A percentile compares a stretch with the other conserved stretches of the same genome.
Evolutionary conservation across 2,113 vertebrate species (phyloP).

Genomic region (Dendropsophus ebraccatus): DNA sequence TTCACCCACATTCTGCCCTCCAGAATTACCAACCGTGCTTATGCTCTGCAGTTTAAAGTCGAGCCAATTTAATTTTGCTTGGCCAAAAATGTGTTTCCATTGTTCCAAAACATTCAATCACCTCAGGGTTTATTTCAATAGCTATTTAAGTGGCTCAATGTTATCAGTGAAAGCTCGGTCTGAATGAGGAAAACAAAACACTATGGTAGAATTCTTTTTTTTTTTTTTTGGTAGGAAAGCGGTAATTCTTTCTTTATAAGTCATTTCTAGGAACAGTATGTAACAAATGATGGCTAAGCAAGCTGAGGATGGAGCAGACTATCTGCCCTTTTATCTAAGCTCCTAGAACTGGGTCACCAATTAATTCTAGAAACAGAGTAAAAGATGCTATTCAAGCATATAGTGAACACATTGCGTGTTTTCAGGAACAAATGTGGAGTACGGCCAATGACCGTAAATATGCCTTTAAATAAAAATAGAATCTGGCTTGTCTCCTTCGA

Average conservation of each 20-base stretch:
- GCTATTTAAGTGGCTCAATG: slow-evolving; percentile 65
- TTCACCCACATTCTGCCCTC: slow-evolving; percentile 62
- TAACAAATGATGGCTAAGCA: slow-evolving; percentile 42
- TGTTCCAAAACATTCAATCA: slow-evolving; percentile 73
- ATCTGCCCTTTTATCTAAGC: slow-evolving; percentile 53
- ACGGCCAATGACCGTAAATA: neutral
- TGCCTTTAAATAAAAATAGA: neutral
- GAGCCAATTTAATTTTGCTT: slow-evolving; percentile 72
- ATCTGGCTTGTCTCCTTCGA: neutral
- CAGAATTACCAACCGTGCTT: slow-evolving; percentile 64
- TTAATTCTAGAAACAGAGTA: slow-evolving; percentile 39
- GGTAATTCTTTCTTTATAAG: slow-evolving; percentile 58
- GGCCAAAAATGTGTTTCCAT: slow-evolving; percentile 72
- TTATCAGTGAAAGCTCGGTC: slow-evolving; percentile 64
- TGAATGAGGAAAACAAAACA: slow-evolving; percentile 68
- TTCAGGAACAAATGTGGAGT: neutral
- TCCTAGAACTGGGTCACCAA: slow-evolving; percentile 61
- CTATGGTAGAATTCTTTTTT: slow-evolving; percentile 59
- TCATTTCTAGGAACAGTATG: slow-evolving; percentile 62
- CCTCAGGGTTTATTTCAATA: slow-evolving; percentile 62
- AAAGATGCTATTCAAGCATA: slow-evolving; percentile 34
- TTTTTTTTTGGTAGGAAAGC: slow-evolving; percentile 63
- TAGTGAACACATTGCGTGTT: slow-evolving; percentile 33
- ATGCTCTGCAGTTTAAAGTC: slow-evolving; percentile 69
- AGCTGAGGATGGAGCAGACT: slow-evolving; percentile 9